Evolutionary conservation across 2,113 vertebrate genomes (phyloP).

Genomic region (Rhinolophus ferrumequinum): DNA sequence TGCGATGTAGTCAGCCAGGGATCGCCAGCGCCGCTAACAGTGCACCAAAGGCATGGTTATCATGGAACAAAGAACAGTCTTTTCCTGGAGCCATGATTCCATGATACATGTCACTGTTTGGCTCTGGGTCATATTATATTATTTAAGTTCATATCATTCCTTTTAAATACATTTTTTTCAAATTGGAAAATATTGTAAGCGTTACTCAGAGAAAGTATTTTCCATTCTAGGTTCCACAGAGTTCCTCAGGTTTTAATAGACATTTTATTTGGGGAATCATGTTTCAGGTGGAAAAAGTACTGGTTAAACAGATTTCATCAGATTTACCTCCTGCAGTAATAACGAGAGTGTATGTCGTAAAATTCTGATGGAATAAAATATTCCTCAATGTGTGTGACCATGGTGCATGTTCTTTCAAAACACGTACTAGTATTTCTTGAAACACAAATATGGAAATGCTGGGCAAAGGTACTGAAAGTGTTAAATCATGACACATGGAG

Average conservation of each 20-base stretch:
- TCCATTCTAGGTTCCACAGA: background rate
- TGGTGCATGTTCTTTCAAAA: background rate
- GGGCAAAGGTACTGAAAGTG: background rate
- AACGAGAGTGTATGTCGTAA: background rate
- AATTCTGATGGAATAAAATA: background rate
- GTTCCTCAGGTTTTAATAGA: background rate
- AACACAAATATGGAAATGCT: background rate
- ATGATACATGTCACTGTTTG: background rate
- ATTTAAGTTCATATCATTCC: background rate
- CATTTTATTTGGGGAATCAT: background rate
- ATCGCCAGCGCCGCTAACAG: background rate
- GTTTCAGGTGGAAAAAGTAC: background rate
- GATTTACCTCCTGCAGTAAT: background rate
- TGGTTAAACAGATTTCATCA: background rate
- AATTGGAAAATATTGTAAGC: background rate
- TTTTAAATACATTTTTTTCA: background rate
- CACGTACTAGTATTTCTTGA: background rate
- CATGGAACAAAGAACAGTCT: background rate
- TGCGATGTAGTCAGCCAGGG: background rate
- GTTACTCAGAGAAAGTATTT: background rate
- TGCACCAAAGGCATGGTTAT: background rate
- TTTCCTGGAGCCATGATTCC: background rate
- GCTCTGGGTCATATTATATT: background rate
- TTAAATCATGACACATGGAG: background rate
- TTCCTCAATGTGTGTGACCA: background rate